phyloP scores from a whole-genome alignment of 2,113 vertebrate species.

The Speoplatyrhinus poulsoni region DNA sequence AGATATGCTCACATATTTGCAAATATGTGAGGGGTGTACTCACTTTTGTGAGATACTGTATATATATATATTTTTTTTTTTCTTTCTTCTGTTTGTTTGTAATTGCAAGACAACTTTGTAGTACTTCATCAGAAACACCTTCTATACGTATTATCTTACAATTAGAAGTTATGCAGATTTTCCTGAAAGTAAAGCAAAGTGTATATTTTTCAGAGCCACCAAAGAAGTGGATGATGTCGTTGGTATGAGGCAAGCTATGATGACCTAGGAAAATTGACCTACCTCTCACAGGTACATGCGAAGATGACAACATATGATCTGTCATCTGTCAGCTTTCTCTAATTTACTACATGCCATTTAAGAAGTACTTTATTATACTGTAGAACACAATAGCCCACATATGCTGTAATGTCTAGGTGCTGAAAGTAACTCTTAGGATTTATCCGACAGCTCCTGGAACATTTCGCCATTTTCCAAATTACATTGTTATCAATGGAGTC shows the following conservation, averaged over 20 bases:
- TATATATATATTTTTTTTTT: no score
- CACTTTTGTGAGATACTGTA: no score
- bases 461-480: conserved; percentile 72
- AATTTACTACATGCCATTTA: not conserved
- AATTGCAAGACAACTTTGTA: no score
- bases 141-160: no score
- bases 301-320: not conserved
- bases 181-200: no score
- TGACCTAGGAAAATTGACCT: conserved; percentile 84
- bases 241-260: conserved; percentile 85
- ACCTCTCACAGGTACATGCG: conserved; percentile 86
- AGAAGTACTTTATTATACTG: not conserved
- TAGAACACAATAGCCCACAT: not conserved
- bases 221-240: conserved; percentile 88
- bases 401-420: conserved; percentile 70
- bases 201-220: conserved; percentile 70
- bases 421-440: conserved; percentile 88
- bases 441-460: conserved; percentile 82
- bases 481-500: conserved; percentile 75
- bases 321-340: not conserved
- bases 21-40: no score
- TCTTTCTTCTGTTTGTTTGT: no score
- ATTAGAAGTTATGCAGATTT: no score
- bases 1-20: no score
- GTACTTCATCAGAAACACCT: no score